Conservation (phyloP, 1,140 invertebrate species). For the Colletes latitarsis region DNA sequence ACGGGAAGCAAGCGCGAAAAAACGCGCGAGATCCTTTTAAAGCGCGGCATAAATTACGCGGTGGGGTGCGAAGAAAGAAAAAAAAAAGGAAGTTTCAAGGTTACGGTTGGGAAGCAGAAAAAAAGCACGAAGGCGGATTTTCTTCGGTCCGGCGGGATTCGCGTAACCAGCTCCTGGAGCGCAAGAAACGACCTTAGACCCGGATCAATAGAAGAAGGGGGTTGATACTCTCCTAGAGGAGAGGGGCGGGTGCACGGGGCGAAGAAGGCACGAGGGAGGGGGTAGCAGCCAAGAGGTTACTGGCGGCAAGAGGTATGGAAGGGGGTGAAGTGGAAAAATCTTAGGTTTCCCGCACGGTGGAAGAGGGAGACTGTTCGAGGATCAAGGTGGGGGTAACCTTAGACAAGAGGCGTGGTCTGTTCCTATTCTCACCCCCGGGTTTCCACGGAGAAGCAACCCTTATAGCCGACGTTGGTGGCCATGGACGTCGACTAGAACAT, state of each 20-base stretch:
- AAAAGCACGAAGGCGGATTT: slow-evolving; percentile 38
- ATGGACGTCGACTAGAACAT: slow-evolving; percentile 64
- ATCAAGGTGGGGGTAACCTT: slow-evolving; percentile 76
- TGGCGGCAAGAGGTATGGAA: slow-evolving; percentile 57
- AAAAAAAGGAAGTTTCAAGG: slow-evolving; percentile 55
- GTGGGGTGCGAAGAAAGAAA: background rate
- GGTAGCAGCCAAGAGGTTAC: slow-evolving; percentile 61
- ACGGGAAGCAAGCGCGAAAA: too few species aligned
- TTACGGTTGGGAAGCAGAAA: slow-evolving; percentile 48
- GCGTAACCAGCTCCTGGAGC: slow-evolving; percentile 61
- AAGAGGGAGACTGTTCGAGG: slow-evolving; percentile 59
- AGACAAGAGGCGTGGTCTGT: slow-evolving; percentile 80
- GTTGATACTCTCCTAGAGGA: slow-evolving; percentile 59
- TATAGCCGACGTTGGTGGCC: slow-evolving; percentile 58
- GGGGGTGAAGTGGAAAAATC: slow-evolving; percentile 77
- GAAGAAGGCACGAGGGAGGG: slow-evolving; percentile 42
- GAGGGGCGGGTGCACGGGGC: slow-evolving; percentile 62
- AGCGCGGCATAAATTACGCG: slow-evolving; percentile 24
- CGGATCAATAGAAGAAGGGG: slow-evolving; percentile 77
- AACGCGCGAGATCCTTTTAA: slow-evolving; percentile 7
- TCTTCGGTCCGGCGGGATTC: slow-evolving; percentile 54
- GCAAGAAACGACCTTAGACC: slow-evolving; percentile 77
- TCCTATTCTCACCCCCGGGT: slow-evolving; percentile 64
- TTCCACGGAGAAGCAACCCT: slow-evolving; percentile 68
- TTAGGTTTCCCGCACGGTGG: slow-evolving; percentile 68